Evolutionary conservation across 1,140 invertebrate genomes (phyloP), one percentile per base, ranked within the genome.

Genomic region (Asobara japonica): DNA sequence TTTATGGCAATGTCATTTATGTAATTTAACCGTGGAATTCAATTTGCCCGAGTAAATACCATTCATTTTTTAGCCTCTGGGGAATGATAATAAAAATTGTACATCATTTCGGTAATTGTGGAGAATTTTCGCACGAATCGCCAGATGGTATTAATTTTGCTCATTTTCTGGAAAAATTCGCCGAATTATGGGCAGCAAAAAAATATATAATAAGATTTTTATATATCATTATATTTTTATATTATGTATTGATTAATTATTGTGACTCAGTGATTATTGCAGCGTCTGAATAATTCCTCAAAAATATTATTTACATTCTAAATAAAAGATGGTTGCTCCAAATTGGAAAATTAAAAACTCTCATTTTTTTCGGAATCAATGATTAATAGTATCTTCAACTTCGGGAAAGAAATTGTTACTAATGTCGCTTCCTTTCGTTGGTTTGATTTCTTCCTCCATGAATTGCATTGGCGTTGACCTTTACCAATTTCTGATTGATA

Each of bases 21-120:
- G 45, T 51, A 51, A 51, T 51, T 51, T 20, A 51, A 51, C 45
- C 45, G 45, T 51, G 45, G 45, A 51, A 51, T 51, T 51, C 45
- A 51, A 51, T 51, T 51, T 51, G 20, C 45, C 45, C 45, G 45
- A 51, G 45, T 51, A 51, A 51, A 51, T 51, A 16, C 16, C n/a
- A 20, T 51, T 51, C 16, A 18, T 45, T 51, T 20, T 51, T 51
- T 18, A 18, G n/a, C 3, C 20, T n/a, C 20, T 16, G n/a, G 2
- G 7, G 20, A 8, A 18, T 13, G 45, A 51, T 51, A 51, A 51
- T 51, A 0, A 16, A 51, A 51, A 51, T 36, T 36, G 31, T 36
- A 36, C 11, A 36, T 36, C 5, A 6, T 36, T 36, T 36, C 11
- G 5, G 31, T 36, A 6, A 6, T 11, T 36, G 31, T n/a, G 31